phyloP scores from a whole-genome alignment of 2,888 invertebrate species.

The Molorchus minor region DNA sequence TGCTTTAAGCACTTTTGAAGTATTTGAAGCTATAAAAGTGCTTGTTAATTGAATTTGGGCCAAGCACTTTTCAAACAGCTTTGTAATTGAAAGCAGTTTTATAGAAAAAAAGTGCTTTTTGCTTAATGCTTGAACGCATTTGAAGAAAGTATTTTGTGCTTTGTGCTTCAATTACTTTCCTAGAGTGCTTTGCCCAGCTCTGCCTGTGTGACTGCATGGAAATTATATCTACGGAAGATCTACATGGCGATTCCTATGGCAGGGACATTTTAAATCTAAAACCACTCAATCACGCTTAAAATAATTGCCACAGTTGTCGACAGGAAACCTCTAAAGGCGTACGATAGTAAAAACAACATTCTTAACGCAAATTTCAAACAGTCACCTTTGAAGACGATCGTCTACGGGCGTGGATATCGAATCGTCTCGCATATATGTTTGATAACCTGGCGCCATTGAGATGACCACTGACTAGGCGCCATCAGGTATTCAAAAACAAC shows the following conservation, averaged over 20 bases:
- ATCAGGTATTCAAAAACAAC: slow-evolving; percentile 43
- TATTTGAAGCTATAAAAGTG: no score
- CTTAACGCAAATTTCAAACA: slow-evolving; percentile 12
- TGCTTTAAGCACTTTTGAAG: no score
- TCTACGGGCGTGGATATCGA: slow-evolving; percentile 17
- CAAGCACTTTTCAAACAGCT: no score
- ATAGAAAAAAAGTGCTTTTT: no score
- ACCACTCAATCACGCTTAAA: neutral
- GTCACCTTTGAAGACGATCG: slow-evolving; percentile 1
- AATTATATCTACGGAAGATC: neutral
- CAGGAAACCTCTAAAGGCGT: slow-evolving; percentile 5
- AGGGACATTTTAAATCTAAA: neutral
- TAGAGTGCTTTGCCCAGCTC: no score
- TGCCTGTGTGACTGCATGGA: no score
- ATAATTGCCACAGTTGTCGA: slow-evolving; percentile 2
- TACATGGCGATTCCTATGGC: neutral
- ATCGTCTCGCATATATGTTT: slow-evolving; percentile 24
- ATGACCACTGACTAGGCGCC: slow-evolving; percentile 41
- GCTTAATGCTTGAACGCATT: no score
- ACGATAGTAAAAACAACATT: slow-evolving; percentile 9
- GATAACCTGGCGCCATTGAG: slow-evolving; percentile 34
- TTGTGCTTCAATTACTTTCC: neutral
- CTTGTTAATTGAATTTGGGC: no score
- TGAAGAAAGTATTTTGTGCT: neutral
- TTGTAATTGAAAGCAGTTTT: no score